Conservation (phyloP, 2,888 invertebrate species). For the Amaurobius ferox region DNA sequence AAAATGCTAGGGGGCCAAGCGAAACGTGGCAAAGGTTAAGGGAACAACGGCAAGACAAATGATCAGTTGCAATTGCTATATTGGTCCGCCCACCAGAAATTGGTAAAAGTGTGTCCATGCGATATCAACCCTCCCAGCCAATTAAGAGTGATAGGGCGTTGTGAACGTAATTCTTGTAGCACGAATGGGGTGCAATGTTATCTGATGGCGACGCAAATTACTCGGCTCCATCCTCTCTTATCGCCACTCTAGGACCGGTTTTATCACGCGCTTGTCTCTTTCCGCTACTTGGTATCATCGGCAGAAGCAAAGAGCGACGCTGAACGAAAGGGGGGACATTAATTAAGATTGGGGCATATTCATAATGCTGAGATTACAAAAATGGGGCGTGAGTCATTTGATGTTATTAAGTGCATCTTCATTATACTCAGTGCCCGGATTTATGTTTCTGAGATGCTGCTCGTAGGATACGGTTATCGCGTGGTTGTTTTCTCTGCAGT, state of each 20-base stretch:
- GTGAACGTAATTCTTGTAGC: background rate
- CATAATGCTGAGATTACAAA: background rate
- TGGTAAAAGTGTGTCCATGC: background rate
- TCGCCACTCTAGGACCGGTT: background rate
- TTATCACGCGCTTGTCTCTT: background rate
- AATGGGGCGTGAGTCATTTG: background rate
- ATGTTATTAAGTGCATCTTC: too few relatives aligned
- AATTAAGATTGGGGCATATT: constrained; percentile 2
- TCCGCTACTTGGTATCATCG: background rate
- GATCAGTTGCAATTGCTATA: constrained; percentile 41
- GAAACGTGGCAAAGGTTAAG: constrained; percentile 58
- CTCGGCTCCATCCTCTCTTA: background rate
- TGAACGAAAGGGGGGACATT: background rate
- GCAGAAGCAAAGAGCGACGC: background rate
- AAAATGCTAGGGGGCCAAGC: constrained; percentile 2
- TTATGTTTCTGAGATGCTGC: too few relatives aligned
- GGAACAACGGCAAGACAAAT: constrained; percentile 45
- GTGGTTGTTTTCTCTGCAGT: too few relatives aligned
- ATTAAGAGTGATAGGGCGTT: background rate
- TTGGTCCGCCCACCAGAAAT: constrained; percentile 21
- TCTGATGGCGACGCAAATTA: constrained; percentile 12
- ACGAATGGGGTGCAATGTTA: background rate
- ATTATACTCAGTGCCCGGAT: too few relatives aligned
- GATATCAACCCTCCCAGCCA: background rate
- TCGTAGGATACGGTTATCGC: too few relatives aligned